Base-by-base conservation (phyloP, 2,888 invertebrate species). In the Perizoma affinitatum region DNA sequence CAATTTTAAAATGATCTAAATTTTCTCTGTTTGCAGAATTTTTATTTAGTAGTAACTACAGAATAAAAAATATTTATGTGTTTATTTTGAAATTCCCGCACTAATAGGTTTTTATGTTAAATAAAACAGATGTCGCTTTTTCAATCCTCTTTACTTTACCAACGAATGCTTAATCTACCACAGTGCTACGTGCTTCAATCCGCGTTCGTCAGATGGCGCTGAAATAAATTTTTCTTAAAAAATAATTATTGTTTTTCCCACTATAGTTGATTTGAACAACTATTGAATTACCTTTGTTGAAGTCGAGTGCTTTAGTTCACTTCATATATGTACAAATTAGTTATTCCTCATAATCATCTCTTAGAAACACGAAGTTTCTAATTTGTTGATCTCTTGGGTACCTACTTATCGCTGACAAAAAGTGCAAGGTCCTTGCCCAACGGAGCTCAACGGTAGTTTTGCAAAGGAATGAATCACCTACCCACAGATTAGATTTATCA, bases 401-500 rank as follows among this genome's bases (percentile, higher is more conserved):
- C n/a, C n/a, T n/a, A n/a, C n/a, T 22, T 22, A 3, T 22, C 3
- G 22, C 22, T 22, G 22, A 22, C 22, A 60, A 62, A 63, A 57
- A 44, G 46, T 33, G 35, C 46, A 61, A 54, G 46, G 52, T 54
- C 45, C 38, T 33, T 42, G 11, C 4, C 40, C 41, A 57, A 55
- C 48, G 47, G 50, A 35, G 11, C 4, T 34, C 41, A 57, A 55
- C 48, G 47, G 50, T 60, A 58, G 44, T 36, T 55, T 50, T 43
- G 45, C 44, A 50, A 53, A 52, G 35, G 49, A 57, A 51, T 53
- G 57, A 58, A 54, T 56, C 54, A 54, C 42, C 58, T 61, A 62
- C 62, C 63, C 63, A 58, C 66, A 49, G 56, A 71, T 69, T 66
- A 70, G 33, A 8, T 53, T 61, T 77, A 78, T 78, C 79, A 78